phyloP scores from a whole-genome alignment of 1,140 invertebrate genomes.

The Drosophila santomea region DNA sequence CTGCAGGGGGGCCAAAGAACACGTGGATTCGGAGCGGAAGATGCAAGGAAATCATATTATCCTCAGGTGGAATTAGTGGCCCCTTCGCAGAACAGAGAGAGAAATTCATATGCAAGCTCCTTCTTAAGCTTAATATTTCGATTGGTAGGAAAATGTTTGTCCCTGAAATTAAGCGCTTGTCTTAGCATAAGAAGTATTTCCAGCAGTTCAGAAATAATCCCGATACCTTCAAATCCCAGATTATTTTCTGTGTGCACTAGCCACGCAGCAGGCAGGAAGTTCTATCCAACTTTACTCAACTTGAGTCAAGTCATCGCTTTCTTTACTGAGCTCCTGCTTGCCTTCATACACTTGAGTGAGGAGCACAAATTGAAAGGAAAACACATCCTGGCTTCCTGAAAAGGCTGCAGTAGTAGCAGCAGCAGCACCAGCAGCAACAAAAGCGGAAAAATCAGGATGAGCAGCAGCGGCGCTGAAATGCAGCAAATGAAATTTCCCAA shows the following conservation, averaged over 20 bases:
- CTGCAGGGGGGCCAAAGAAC: conserved; percentile 29
- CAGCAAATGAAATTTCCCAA: conserved; percentile 55
- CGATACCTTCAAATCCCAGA: neutral
- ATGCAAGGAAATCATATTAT: conserved; percentile 46
- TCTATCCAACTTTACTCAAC: conserved; percentile 4
- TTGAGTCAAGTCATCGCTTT: conserved; percentile 7
- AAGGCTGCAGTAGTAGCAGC: neutral
- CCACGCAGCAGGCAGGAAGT: conserved; percentile 31
- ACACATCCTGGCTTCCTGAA: conserved; percentile 41
- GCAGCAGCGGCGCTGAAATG: conserved; percentile 57
- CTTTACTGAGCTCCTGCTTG: conserved; percentile 1
- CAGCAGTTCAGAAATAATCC: neutral
- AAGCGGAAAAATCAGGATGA: conserved; percentile 56
- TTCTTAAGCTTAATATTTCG: no score
- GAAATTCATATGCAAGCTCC: neutral
- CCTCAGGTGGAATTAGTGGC: conserved; percentile 47
- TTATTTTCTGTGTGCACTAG: conserved; percentile 21
- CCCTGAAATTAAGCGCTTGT: no score
- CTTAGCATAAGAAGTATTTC: neutral
- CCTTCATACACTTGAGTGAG: conserved; percentile 23
- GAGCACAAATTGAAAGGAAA: conserved; percentile 51
- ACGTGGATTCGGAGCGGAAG: neutral
- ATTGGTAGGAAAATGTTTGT: no score
- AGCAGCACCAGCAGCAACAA: conserved; percentile 13
- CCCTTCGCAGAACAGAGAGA: neutral